Evolutionary conservation across 37 sponge, comb jelly and placozoan species (phyloP).

Genomic region (Spongilla lacustris): DNA sequence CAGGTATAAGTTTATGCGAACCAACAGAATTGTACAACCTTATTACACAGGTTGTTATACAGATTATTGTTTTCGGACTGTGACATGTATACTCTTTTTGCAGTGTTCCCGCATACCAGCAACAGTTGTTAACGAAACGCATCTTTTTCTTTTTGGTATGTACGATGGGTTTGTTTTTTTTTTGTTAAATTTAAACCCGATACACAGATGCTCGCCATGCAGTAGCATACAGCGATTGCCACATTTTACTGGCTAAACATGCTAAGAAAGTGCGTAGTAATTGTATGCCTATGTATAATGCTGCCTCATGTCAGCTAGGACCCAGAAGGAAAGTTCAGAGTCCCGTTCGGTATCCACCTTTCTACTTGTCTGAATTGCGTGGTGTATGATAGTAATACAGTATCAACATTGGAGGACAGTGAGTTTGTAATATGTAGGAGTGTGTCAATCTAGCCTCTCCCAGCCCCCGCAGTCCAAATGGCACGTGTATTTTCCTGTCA

Average conservation of each 20-base stretch:
- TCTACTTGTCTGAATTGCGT: conserved; percentile 73
- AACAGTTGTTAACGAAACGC: conserved; percentile 48
- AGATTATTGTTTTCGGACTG: conserved; percentile 32
- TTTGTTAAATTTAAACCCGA: background rate
- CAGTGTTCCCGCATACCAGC: conserved; percentile 42
- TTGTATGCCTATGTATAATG: background rate
- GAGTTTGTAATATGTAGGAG: conserved; percentile 21
- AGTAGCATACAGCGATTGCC: conserved; percentile 56
- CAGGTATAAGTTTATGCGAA: conserved; percentile 79
- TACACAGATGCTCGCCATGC: conserved; percentile 72
- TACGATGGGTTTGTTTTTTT: background rate
- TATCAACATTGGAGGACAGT: conserved; percentile 80
- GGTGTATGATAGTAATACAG: conserved; percentile 93
- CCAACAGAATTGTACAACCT: conserved; percentile 92
- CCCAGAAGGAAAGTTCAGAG: background rate
- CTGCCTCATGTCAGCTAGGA: background rate
- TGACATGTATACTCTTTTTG: background rate
- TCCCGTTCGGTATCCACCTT: conserved; percentile 67
- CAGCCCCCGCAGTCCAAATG: conserved; percentile 81
- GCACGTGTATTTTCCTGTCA: conserved; percentile 69
- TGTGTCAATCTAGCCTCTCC: conserved; percentile 1
- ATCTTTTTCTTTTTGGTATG: conserved; percentile 81
- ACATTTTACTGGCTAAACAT: conserved; percentile 51
- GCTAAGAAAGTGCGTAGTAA: conserved; percentile 31
- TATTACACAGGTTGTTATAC: conserved; percentile 76